Conservation (phyloP, 2,888 invertebrate species). For the Drosophila phalerata region DNA sequence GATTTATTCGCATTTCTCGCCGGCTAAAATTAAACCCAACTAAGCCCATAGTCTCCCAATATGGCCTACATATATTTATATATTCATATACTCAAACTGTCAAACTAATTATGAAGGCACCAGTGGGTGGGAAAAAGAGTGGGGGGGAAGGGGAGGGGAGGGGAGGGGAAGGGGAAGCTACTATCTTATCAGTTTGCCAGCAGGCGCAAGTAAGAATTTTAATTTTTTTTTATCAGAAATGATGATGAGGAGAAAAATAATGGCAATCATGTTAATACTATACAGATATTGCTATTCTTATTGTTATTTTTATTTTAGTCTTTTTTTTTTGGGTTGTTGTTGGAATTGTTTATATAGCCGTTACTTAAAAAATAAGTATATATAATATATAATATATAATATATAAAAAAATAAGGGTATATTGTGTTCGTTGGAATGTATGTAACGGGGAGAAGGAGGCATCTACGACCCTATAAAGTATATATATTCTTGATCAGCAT, state of each 20-base stretch:
- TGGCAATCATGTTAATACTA: constrained; percentile 16
- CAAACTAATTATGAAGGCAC: constrained; percentile 35
- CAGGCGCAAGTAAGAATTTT: constrained; percentile 28
- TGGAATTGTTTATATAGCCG: too few relatives aligned
- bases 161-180: too few relatives aligned
- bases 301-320: not conserved
- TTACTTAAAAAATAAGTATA: too few relatives aligned
- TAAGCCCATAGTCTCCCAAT: constrained; percentile 4
- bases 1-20: constrained; percentile 12
- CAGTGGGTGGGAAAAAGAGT: too few relatives aligned
- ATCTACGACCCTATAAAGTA: too few relatives aligned
- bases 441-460: too few relatives aligned
- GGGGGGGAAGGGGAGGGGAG: not conserved
- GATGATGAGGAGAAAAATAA: not conserved
- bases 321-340: too few relatives aligned
- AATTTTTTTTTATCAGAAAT: constrained; percentile 16
- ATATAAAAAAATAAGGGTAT: too few relatives aligned
- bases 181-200: constrained; percentile 52
- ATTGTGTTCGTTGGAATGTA: too few relatives aligned
- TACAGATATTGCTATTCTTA: constrained; percentile 14
- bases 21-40: constrained; percentile 21
- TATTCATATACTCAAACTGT: constrained; percentile 17
- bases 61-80: not conserved
- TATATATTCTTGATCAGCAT: too few relatives aligned
- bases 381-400: too few relatives aligned